Evolutionary conservation across 2,113 vertebrate species (phyloP), one percentile per base, ranked within the genome.

Genomic region (Pelecanoides urinatrix): DNA sequence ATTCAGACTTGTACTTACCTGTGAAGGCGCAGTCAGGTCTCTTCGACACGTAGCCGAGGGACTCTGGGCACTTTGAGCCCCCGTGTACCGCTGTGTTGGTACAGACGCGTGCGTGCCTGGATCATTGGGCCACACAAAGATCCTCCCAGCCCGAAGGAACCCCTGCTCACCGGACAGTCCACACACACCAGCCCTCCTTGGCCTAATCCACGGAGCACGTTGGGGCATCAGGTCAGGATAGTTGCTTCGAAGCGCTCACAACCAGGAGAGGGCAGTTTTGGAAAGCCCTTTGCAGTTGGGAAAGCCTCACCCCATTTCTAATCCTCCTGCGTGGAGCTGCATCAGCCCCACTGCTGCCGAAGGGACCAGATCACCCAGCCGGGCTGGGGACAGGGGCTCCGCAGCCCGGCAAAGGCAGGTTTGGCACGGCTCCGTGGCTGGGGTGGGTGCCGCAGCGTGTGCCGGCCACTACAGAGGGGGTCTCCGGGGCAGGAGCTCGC

Each of bases 71-170:
- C 62, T 11, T 5, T 0, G 22, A 22, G 65, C 3, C 15, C 65
- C 59, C 16, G 0, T 0, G 8, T 8, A 4, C 18, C 16, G 2
- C 38, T 1, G 42, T 16, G 36, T 8, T 3, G 36, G 30, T 1
- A 4, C 44, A 9, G 66, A 18, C 3, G 0, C 2, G 1, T 1
- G 6, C 19, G 52, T 1, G 26, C 25, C 53, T 6, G 19, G 1
- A 9, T 38, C 44, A 5, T 1, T 4, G 23, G 29, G 20, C n/a
- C 80, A 3, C 73, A 4, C 44, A 7, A n/a, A 5, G 21, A 5
- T 63, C 23, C 6, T 16, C 30, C 42, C 34, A 26, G 25, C 42
- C 42, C 0, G 20, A 8, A 55, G 65, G 49, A 63, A 18, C 20
- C 38, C 40, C n/a, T 2, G 30, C 9, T 13, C 16, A 7, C 45